A percentile compares a stretch with the other conserved stretches of the same genome.
These are phyloP conservation scores for Eriocheir sinensis DNA, from an alignment of 1,140 invertebrate genomes.

Conservation along the genomic window DNA sequence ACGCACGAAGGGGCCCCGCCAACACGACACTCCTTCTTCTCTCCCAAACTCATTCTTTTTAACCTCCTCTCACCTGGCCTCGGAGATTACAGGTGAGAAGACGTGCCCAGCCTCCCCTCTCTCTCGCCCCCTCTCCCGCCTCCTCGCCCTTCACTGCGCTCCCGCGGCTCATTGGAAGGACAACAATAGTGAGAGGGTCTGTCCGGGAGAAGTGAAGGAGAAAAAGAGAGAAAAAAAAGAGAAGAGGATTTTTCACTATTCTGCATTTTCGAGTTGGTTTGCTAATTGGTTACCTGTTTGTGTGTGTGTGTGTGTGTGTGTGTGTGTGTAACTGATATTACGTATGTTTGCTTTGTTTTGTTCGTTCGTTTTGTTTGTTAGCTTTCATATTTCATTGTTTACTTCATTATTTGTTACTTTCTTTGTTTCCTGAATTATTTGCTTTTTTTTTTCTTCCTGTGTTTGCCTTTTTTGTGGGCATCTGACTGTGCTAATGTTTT, in stretches of 20 bases:
- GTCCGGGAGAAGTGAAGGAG: background rate
- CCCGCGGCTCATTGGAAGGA: too few species aligned
- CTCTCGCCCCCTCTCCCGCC: background rate
- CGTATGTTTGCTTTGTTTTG: too few species aligned
- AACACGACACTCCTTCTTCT: slow-evolving; percentile 28
- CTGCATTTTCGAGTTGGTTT: background rate
- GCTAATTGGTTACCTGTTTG: background rate
- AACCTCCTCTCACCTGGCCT: background rate
- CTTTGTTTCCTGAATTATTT: too few species aligned
- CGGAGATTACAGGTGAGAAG: background rate
- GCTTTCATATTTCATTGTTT: too few species aligned
- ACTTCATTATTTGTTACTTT: too few species aligned
- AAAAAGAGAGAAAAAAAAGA: background rate
- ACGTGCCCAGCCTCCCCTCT: background rate
- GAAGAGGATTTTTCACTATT: background rate
- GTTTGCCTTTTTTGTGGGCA: too few species aligned
- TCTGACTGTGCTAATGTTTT: too few species aligned
- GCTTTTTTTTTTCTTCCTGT: too few species aligned
- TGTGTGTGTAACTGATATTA: too few species aligned
- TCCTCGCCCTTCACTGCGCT: too few species aligned
- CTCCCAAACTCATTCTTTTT: background rate
- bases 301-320: background rate
- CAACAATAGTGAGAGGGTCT: background rate
- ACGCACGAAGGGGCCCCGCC: background rate
- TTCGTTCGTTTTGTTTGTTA: too few species aligned